Evolutionary conservation across 2,888 invertebrate species (phyloP), one percentile per base, ranked within the genome.

Genomic region (Heliconius erato): DNA sequence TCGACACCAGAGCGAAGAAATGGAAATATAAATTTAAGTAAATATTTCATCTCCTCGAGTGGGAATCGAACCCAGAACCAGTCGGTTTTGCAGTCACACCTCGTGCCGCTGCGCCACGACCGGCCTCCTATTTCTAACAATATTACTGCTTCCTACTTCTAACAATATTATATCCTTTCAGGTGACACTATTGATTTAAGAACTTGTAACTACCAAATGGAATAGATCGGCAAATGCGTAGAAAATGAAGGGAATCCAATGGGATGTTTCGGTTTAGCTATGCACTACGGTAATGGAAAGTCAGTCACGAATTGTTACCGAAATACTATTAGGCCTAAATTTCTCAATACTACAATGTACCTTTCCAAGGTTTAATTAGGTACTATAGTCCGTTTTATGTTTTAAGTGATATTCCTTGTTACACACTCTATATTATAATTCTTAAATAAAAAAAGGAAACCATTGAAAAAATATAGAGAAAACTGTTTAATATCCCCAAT

Each of bases 171-270:
- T 1, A 40, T 40, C 23, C 40, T 44, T 11, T 2, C 2, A 71
- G 23, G 35, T 35, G 35, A 69, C 23, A 3, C 32, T 54, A 74
- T 19, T 74, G 6, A 74, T 74, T 32, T 28, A 54, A 28, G 0
- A 74, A 74, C 59, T 74, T 74, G 59, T 54, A 74, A 40, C 28
- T 44, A 26, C 14, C 40, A n/a, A 32, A n/a, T 71, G 0, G n/a
- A 74, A 74, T 32, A 40, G 14, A 40, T 23, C 54, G 26, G 12
- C 74, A 80, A 49, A 65, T 12, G 49, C 32, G 44, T 68, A 68
- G 49, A 79, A 28, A 68, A 68, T 67, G 26, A 67, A 65, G 67
- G 40, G 68, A 74, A 74, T 59, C 59, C 35, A 59, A 74, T 74
- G 79, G 32, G 23, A 69, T 28, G 26, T 79, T 69, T 59, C 69